Evolutionary conservation across 2,888 invertebrate species (phyloP).

Genomic region (Synergus laeviventris): DNA sequence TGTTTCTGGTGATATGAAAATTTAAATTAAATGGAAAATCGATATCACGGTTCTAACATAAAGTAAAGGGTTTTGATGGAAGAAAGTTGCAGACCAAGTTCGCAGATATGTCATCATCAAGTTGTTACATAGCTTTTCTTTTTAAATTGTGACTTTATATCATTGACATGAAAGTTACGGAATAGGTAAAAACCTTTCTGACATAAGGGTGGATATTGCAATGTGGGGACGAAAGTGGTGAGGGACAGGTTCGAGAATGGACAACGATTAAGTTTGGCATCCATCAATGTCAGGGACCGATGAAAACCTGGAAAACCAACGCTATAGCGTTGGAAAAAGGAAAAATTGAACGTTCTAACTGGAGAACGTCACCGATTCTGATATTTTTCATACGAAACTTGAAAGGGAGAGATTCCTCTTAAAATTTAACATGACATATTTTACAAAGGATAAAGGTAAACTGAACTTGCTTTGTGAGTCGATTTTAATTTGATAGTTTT

Average conservation of each 20-base stretch:
- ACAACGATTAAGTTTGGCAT: conserved; percentile 69
- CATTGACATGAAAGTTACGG: background rate
- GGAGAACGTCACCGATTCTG: conserved; percentile 2
- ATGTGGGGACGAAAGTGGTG: conserved; percentile 34
- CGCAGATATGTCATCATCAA: too few species aligned
- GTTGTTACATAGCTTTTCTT: too few species aligned
- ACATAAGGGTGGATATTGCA: background rate
- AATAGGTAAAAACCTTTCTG: background rate
- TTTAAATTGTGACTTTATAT: too few species aligned
- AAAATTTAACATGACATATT: conserved; percentile 15
- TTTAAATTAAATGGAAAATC: too few species aligned
- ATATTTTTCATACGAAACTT: conserved; percentile 8
- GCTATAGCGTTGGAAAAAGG: conserved; percentile 43
- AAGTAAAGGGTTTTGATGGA: too few species aligned
- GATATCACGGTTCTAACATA: too few species aligned
- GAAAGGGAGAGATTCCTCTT: background rate
- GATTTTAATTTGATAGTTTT: background rate
- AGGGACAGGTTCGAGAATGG: conserved; percentile 55
- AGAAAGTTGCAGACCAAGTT: too few species aligned
- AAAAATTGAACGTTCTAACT: conserved; percentile 26
- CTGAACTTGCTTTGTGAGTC: background rate
- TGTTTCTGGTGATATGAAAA: too few species aligned
- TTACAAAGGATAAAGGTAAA: background rate
- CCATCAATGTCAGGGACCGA: conserved; percentile 65
- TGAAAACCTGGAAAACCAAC: conserved; percentile 44